Evolutionary conservation across 1,140 invertebrate genomes (phyloP), one percentile per base, ranked within the genome.

Genomic region (Mamestra configurata): DNA sequence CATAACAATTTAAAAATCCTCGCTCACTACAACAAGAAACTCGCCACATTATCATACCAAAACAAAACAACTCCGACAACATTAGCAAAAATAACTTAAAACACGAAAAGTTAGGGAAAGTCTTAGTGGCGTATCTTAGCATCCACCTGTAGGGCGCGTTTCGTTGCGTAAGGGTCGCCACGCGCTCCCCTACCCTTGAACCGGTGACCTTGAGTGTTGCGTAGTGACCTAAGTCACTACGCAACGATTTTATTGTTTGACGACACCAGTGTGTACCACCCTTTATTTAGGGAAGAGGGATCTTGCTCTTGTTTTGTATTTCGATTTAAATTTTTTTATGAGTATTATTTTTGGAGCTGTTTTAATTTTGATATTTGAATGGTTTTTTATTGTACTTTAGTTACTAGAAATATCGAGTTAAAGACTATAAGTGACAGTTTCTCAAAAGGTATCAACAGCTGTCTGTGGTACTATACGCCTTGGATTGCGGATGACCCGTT

Each of bases 201-300:
- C 75, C 18, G 31, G 24, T 5, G 75, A 77, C 75, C 75, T 77
- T 77, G 59, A 27, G 49, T 37, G 11, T 4, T 24, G 75, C 49
- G n/a, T n/a, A n/a, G n/a, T n/a, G n/a, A n/a, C n/a, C n/a, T n/a
- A n/a, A n/a, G 75, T 77, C 75, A 66, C 59, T 77, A 68, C 43
- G 43, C 73, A 77, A 61, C 73, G 57, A 77, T 64, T 20, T 66
- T 68, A 66, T 76, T 76, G 61, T 76, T 76, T 76, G 61, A 64
- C 57, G 43, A 64, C 46, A 68, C 75, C 75, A 55, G 43, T 77
- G 61, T 68, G 40, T 49, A 22, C n/a, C 59, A 43, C 61, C 75
- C 75, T 68, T 77, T 77, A 77, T 77, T 77, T 77, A 24, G 43
- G 59, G 43, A 55, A 35, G 27, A 20, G 27, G 46, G 61, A 35